Conservation (phyloP, 2,888 invertebrate species). For the Anticlea derivata region DNA sequence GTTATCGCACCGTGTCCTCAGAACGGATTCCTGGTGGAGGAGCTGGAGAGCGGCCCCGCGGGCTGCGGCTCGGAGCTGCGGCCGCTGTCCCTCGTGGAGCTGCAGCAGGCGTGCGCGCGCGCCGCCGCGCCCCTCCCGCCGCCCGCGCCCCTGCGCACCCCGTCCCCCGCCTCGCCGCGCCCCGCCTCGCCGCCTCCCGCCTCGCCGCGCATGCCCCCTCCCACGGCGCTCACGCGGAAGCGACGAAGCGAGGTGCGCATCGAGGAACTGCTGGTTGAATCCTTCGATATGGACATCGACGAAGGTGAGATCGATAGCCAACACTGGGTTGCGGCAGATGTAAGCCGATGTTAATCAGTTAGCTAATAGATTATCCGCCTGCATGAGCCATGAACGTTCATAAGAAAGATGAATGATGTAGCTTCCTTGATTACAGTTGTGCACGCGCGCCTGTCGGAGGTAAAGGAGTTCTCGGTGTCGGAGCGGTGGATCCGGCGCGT, state of each 20-base stretch:
- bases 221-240: slow-evolving; percentile 42
- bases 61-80: slow-evolving; percentile 37
- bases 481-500: slow-evolving; percentile 45
- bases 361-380: too few species aligned
- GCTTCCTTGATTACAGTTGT: not conserved
- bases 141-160: slow-evolving; percentile 14
- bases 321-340: too few species aligned
- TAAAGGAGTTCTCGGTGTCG: slow-evolving; percentile 47
- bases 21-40: slow-evolving; percentile 63
- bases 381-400: too few species aligned
- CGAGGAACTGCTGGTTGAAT: slow-evolving; percentile 38
- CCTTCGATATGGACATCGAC: slow-evolving; percentile 42
- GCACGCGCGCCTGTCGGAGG: slow-evolving; percentile 16
- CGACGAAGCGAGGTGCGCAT: slow-evolving; percentile 39
- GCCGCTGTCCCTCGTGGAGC: slow-evolving; percentile 58
- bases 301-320: slow-evolving; percentile 49
- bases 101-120: slow-evolving; percentile 63
- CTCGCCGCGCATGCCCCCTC: slow-evolving; percentile 24
- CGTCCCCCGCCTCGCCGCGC: slow-evolving; percentile 25
- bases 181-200: slow-evolving; percentile 28
- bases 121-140: slow-evolving; percentile 44
- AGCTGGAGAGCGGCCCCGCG: slow-evolving; percentile 44
- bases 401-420: not conserved
- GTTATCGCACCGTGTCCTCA: too few species aligned
- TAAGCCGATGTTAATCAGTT: too few species aligned